Evolutionary conservation across 2,797 vertebrate genomes (phyloP).

Genomic region (Megalops cyprinoides): DNA sequence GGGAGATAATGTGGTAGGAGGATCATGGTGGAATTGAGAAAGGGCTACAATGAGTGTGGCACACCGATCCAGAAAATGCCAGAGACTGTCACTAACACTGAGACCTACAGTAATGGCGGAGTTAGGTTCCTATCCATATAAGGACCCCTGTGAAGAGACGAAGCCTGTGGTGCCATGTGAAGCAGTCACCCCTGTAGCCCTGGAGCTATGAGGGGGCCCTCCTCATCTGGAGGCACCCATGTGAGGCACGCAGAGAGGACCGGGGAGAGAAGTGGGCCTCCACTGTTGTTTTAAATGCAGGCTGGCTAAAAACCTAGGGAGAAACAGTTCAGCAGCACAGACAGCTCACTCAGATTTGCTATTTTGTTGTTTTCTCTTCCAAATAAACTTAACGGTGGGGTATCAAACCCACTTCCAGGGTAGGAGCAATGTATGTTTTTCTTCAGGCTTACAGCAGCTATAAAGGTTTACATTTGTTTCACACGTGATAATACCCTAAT

Average conservation of each 20-base stretch:
- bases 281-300: conserved; percentile 2
- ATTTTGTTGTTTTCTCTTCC: neutral
- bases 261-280: neutral
- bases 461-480: neutral
- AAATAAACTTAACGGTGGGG: neutral
- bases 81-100: neutral
- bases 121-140: neutral
- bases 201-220: neutral
- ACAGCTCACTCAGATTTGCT: neutral
- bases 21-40: neutral
- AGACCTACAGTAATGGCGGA: neutral
- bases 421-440: neutral
- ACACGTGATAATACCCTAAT: neutral
- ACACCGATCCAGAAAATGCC: neutral
- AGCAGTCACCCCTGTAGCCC: neutral
- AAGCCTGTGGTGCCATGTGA: neutral
- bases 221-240: neutral
- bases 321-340: neutral
- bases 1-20: neutral
- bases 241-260: neutral
- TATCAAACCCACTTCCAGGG: neutral
- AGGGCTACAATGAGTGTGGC: neutral
- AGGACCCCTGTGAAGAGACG: neutral
- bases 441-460: neutral
- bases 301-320: neutral